A percentile compares a stretch with the other conserved stretches of the same genome.
phyloP scores from a whole-genome alignment of 2,797 vertebrate genomes.

The Cyclura pinguis region DNA sequence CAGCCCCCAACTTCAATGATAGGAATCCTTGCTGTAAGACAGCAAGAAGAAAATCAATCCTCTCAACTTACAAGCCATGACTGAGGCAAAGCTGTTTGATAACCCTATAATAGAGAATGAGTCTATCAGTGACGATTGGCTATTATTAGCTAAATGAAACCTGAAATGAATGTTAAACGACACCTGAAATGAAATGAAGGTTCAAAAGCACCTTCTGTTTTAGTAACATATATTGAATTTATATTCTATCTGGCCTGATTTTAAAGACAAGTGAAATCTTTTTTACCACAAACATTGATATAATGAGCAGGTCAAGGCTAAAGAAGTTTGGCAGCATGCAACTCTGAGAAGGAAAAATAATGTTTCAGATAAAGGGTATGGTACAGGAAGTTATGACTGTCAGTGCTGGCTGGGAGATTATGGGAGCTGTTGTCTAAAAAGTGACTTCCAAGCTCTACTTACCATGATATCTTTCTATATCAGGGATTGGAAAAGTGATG shows the following conservation, averaged over 20 bases:
- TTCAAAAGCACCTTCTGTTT: background rate
- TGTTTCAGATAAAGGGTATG: background rate
- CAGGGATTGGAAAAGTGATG: background rate
- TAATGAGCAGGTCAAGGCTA: background rate
- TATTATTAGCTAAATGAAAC: constrained; percentile 3
- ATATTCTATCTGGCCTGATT: background rate
- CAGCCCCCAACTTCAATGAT: background rate
- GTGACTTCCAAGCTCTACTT: too few species aligned
- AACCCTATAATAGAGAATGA: background rate
- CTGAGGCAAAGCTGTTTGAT: background rate
- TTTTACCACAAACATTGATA: background rate
- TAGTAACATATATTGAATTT: background rate
- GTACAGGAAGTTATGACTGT: background rate
- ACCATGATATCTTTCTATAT: background rate
- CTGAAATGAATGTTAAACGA: background rate
- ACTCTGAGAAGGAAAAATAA: background rate
- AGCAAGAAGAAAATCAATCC: background rate
- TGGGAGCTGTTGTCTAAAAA: too few species aligned
- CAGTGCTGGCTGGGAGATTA: too few species aligned
- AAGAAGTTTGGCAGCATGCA: background rate
- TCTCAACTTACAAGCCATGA: background rate
- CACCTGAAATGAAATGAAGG: background rate
- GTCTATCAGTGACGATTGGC: background rate
- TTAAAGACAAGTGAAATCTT: background rate
- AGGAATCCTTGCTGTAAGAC: background rate